phyloP scores from a whole-genome alignment of 2,113 vertebrate genomes.

The Chloropsis hardwickii region DNA sequence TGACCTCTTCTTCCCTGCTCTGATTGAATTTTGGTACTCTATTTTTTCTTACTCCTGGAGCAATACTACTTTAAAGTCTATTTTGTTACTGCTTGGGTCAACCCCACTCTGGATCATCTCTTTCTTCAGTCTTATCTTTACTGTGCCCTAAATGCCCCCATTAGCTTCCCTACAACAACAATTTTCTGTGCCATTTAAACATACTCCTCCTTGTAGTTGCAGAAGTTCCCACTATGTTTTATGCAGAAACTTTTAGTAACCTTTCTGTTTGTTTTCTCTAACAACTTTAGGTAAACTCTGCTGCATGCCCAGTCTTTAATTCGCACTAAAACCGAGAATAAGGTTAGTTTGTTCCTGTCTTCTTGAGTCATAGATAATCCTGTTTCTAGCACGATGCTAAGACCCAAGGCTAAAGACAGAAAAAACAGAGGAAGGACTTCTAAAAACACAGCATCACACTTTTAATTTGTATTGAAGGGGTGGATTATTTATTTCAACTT shows the following conservation, averaged over 20 bases:
- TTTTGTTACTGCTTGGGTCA: conserved; percentile 34
- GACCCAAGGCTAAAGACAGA: background rate
- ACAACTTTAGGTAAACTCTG: background rate
- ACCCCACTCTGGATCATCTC: background rate
- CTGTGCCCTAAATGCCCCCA: background rate
- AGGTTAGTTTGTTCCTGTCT: background rate
- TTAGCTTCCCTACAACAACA: background rate
- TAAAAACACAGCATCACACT: background rate
- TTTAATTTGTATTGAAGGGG: background rate
- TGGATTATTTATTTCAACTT: background rate
- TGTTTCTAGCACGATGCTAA: background rate
- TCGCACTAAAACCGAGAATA: background rate
- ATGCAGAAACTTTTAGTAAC: background rate
- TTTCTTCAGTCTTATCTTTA: conserved; percentile 18
- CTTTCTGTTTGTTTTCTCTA: background rate
- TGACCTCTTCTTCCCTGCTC: background rate
- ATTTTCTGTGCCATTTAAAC: background rate
- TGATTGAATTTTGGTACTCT: background rate
- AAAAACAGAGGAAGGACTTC: background rate
- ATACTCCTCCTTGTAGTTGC: background rate
- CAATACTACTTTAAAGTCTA: background rate
- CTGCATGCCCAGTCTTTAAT: background rate
- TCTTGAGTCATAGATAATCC: background rate
- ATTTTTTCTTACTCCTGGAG: background rate
- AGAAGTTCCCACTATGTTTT: background rate